A percentile compares a stretch with the other conserved stretches of the same genome.
Conservation (phyloP, 2,888 invertebrate species). For the Callimorpha dominula region DNA sequence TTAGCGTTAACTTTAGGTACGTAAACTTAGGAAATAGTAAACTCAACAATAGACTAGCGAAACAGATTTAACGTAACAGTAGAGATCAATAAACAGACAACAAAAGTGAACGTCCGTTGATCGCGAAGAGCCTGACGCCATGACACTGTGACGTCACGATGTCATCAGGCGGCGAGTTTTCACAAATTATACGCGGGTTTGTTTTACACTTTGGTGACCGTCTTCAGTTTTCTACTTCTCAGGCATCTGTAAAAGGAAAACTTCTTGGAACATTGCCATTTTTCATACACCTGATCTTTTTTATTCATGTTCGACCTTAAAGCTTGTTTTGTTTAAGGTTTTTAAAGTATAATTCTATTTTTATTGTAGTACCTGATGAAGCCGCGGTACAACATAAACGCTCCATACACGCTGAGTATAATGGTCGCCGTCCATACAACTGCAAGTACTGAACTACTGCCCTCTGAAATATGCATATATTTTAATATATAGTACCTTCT, state of each 20-base stretch:
- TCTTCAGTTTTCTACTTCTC: conserved; percentile 76
- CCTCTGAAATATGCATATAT: conserved; percentile 62
- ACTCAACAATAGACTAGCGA: conserved; percentile 53
- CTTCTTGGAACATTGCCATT: too few relatives aligned
- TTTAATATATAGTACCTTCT: too few relatives aligned
- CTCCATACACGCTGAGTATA: conserved; percentile 74
- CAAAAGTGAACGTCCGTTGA: conserved; percentile 41
- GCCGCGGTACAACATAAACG: conserved; percentile 72
- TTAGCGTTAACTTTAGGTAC: conserved; percentile 41
- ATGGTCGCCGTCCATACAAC: conserved; percentile 80
- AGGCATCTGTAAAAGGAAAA: conserved; percentile 64
- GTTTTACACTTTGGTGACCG: conserved; percentile 78
- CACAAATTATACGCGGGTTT: conserved; percentile 38
- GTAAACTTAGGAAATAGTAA: conserved; percentile 53
- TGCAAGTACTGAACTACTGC: conserved; percentile 70
- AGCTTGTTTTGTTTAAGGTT: too few relatives aligned
- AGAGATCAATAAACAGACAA: conserved; percentile 40
- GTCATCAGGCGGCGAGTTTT: conserved; percentile 33
- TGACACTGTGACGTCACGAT: conserved; percentile 39
- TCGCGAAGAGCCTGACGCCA: conserved; percentile 36
- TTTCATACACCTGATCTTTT: background rate
- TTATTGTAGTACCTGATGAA: conserved; percentile 60
- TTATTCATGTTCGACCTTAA: too few relatives aligned
- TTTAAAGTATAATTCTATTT: background rate
- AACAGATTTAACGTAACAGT: conserved; percentile 30